Evolutionary conservation across 2,113 vertebrate genomes (phyloP).

Genomic region (Corythoichthys haematopterus): DNA sequence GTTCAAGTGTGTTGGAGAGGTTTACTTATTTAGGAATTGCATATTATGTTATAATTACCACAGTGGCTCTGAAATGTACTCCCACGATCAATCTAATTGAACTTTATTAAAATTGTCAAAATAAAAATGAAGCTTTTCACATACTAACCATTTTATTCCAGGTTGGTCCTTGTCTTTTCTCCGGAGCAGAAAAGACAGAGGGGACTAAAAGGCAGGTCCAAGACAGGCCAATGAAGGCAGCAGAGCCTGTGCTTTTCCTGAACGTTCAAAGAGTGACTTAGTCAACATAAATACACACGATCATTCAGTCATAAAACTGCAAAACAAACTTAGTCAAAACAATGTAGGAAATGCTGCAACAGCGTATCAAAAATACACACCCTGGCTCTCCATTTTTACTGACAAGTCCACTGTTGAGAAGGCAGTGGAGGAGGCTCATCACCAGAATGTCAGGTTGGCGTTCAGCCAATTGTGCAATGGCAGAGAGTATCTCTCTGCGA

Average conservation of each 20-base stretch:
- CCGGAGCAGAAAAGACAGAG: conserved; percentile 75
- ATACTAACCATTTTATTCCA: conserved; percentile 92
- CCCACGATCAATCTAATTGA: neutral
- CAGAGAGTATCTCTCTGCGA: conserved; percentile 82
- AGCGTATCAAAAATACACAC: conserved; percentile 54
- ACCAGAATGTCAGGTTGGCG: conserved; percentile 84
- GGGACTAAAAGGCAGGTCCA: conserved; percentile 89
- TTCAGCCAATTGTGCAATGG: conserved; percentile 83
- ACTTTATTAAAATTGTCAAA: neutral
- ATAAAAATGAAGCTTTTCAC: neutral
- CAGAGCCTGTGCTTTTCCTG: conserved; percentile 90
- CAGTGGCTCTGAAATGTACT: neutral
- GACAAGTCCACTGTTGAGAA: conserved; percentile 84
- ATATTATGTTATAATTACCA: neutral
- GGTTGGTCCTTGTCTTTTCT: conserved; percentile 81
- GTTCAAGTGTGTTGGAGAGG: neutral
- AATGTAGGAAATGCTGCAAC: neutral
- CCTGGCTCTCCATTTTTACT: conserved; percentile 80
- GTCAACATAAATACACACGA: neutral
- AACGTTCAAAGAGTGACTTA: conserved; percentile 10
- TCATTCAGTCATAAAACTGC: neutral
- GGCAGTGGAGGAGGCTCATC: conserved; percentile 80
- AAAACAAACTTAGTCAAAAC: neutral
- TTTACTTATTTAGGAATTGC: neutral
- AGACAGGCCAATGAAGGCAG: conserved; percentile 83